Evolutionary conservation across 2,113 vertebrate genomes (phyloP).

Genomic region (Sardina pilchardus): DNA sequence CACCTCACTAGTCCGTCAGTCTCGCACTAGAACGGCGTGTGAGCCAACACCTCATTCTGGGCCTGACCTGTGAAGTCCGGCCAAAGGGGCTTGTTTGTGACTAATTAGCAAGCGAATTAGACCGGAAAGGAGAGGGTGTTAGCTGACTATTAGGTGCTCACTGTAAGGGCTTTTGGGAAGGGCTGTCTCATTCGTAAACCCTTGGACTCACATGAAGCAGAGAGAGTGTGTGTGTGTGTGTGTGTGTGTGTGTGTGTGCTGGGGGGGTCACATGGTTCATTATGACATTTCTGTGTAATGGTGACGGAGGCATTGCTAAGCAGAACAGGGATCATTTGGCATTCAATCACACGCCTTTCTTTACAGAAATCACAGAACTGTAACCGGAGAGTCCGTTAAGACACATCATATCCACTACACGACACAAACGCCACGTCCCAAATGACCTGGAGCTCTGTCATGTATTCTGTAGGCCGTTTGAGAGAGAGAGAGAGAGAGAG

Average conservation of each 20-base stretch:
- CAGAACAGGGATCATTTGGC: too few species aligned
- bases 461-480: too few species aligned
- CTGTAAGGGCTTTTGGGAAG: neutral
- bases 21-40: neutral
- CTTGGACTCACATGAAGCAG: neutral
- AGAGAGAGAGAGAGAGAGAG: neutral
- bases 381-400: too few species aligned
- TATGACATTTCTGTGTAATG: too few species aligned
- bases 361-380: too few species aligned
- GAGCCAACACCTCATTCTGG: neutral
- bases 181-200: neutral
- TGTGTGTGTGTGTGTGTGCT: neutral
- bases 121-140: constrained; percentile 6
- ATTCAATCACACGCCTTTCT: too few species aligned
- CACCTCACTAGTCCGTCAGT: neutral
- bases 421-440: too few species aligned
- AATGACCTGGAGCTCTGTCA: too few species aligned
- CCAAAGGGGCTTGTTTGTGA: neutral
- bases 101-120: neutral
- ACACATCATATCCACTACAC: too few species aligned
- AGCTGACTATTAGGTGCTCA: constrained; percentile 2
- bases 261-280: neutral
- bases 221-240: too few species aligned
- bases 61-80: neutral
- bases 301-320: too few species aligned